Evolutionary conservation across 1,140 invertebrate species (phyloP).

Genomic region (Pseudoatta argentina): DNA sequence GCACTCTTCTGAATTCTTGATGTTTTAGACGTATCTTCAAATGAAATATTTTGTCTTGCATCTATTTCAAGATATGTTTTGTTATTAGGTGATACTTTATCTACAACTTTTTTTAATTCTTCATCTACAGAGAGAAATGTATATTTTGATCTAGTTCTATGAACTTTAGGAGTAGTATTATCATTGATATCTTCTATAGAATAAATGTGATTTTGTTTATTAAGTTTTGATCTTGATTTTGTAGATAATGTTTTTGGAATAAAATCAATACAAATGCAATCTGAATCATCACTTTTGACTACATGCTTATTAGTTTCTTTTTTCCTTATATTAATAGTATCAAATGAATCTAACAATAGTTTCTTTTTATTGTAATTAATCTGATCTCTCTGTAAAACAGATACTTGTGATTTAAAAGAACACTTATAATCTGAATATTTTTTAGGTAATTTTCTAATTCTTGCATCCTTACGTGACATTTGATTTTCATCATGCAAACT

Average conservation of each 20-base stretch:
- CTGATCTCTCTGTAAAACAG: slow-evolving; percentile 19
- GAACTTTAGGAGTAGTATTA: not conserved
- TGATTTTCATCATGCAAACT: slow-evolving; percentile 28
- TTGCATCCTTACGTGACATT: not conserved
- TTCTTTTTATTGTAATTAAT: slow-evolving; percentile 57
- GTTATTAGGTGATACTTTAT: not conserved
- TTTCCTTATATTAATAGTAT: not conserved
- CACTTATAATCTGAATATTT: slow-evolving; percentile 52
- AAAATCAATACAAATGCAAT: slow-evolving; percentile 5
- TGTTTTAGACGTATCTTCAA: slow-evolving; percentile 21
- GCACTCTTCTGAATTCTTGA: slow-evolving; percentile 10
- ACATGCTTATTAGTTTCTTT: not conserved
- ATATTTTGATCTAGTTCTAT: slow-evolving; percentile 20
- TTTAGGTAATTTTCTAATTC: slow-evolving; percentile 44
- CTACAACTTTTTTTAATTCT: not conserved
- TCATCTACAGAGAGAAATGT: not conserved
- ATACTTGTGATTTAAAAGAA: not conserved
- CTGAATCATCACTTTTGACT: slow-evolving; percentile 3
- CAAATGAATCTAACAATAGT: slow-evolving; percentile 13
- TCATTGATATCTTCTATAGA: not conserved
- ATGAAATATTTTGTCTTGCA: not conserved
- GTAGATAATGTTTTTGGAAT: slow-evolving; percentile 9
- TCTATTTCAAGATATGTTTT: not conserved
- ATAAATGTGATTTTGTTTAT: slow-evolving; percentile 13
- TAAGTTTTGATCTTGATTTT: slow-evolving; percentile 5